A percentile compares a stretch with the other conserved stretches of the same genome.
Conservation (phyloP, 2,797 vertebrate species). For the Lycodopsis pacificus region DNA sequence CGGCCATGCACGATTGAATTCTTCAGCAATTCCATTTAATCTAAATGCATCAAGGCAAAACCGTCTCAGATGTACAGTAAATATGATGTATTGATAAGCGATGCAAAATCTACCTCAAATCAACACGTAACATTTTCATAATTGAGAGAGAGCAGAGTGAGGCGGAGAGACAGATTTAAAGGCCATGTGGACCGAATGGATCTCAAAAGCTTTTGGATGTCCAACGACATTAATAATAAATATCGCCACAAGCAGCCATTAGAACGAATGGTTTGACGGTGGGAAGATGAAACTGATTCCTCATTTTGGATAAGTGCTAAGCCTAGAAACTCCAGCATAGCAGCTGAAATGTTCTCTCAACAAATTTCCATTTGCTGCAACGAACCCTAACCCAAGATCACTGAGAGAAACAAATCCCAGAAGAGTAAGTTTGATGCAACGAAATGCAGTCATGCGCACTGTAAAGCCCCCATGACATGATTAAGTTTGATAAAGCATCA, state of each 20-base stretch:
- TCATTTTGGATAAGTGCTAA: conserved; percentile 45
- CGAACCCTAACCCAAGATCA: no score
- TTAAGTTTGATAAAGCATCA: background rate
- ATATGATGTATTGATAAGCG: conserved; percentile 46
- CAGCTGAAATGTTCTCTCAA: conserved; percentile 4
- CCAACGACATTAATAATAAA: conserved; percentile 66
- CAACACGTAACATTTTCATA: conserved; percentile 51
- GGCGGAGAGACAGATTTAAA: conserved; percentile 53
- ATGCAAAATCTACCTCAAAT: conserved; percentile 33
- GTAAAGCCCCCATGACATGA: background rate
- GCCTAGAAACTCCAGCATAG: conserved; percentile 1
- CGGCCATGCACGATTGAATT: conserved; percentile 27
- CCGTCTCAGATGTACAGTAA: conserved; percentile 10
- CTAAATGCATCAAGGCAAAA: conserved; percentile 38
- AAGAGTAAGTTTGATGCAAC: no score
- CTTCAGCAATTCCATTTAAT: conserved; percentile 42
- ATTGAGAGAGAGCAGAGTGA: conserved; percentile 43
- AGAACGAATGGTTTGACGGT: conserved; percentile 32
- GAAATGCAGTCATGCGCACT: background rate
- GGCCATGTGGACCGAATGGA: conserved; percentile 42
- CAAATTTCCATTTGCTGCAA: conserved; percentile 29
- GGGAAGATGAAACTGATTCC: conserved; percentile 58
- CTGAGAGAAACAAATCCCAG: no score
- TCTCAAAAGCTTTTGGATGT: conserved; percentile 46
- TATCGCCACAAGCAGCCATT: conserved; percentile 40